Evolutionary conservation across 2,888 invertebrate genomes (phyloP).

Genomic region (Limnephilus auricula): DNA sequence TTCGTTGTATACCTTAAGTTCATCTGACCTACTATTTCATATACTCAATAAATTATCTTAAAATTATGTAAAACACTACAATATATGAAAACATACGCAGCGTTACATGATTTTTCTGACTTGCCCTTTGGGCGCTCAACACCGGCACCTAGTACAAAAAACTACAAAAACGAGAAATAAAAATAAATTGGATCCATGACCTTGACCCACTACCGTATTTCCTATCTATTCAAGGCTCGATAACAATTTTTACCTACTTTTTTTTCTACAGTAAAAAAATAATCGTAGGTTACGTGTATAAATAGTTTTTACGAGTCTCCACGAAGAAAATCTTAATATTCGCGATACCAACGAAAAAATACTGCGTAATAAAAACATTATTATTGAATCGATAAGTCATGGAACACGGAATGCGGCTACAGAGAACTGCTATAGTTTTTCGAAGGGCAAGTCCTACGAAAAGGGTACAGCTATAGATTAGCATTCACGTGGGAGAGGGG

Average conservation of each 20-base stretch:
- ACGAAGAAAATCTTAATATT: not conserved
- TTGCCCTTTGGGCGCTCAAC: no score
- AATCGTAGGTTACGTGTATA: not conserved
- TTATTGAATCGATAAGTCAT: not conserved
- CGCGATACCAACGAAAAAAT: not conserved
- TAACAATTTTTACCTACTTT: not conserved
- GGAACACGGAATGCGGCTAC: not conserved
- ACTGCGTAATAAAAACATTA: not conserved
- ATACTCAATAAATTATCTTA: no score
- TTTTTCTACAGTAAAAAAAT: not conserved
- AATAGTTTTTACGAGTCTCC: not conserved
- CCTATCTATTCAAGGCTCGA: not conserved
- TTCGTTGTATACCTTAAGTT: no score
- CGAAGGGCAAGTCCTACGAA: not conserved
- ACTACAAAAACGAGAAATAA: no score
- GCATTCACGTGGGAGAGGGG: no score
- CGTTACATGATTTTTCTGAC: no score
- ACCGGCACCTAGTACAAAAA: no score
- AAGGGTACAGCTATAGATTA: no score
- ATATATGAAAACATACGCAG: no score
- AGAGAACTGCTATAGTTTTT: not conserved
- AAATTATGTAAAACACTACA: no score
- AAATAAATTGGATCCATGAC: no score
- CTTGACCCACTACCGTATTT: not conserved
- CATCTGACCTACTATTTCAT: no score